phyloP scores from a whole-genome alignment of 2,797 vertebrate genomes.

The Chromis chromis region DNA sequence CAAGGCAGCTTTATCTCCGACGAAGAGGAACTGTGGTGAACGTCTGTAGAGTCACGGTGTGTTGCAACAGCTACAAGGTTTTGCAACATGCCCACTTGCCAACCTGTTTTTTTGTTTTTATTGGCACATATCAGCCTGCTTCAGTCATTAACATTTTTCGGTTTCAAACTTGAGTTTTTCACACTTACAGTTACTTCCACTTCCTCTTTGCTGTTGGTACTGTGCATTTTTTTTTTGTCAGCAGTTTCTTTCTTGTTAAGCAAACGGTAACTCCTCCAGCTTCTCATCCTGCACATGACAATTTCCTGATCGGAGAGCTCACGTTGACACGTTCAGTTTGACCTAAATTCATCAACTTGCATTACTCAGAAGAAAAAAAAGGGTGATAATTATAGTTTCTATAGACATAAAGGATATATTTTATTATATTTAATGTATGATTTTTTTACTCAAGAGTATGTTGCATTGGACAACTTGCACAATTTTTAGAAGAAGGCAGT shows the following conservation, averaged over 20 bases:
- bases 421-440: no score
- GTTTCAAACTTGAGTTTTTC: neutral
- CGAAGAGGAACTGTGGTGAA: neutral
- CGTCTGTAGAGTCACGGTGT: neutral
- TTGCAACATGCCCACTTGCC: neutral
- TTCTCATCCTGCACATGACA: neutral
- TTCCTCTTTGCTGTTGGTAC: conserved; percentile 32
- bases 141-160: neutral
- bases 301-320: conserved; percentile 1
- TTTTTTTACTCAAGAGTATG: neutral
- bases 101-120: neutral
- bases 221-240: conserved; percentile 16
- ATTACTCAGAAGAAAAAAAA: neutral
- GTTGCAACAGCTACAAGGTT: conserved; percentile 9
- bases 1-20: neutral
- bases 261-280: neutral
- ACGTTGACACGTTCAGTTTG: neutral
- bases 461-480: neutral
- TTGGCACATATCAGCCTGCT: neutral
- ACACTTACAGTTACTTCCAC: conserved; percentile 28
- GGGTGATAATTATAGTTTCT: neutral
- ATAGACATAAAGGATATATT: neutral
- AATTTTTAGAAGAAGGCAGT: neutral
- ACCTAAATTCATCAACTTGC: neutral
- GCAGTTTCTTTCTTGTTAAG: conserved; percentile 8